phyloP scores from a whole-genome alignment of 2,797 vertebrate species.

The Coregonus suidteri region DNA sequence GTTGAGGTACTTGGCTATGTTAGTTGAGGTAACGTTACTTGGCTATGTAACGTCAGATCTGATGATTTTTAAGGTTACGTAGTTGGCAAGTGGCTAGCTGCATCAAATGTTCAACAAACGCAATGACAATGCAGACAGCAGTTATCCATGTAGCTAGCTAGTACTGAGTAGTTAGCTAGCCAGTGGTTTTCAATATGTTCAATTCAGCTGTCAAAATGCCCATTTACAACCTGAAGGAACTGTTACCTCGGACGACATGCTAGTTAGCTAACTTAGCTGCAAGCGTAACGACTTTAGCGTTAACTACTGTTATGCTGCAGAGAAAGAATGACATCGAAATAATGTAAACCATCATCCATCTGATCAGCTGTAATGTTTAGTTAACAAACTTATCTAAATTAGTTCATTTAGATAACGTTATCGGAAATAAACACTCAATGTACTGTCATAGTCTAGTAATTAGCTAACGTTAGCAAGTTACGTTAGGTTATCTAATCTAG shows the following conservation, averaged over 20 bases:
- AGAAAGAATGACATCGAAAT: not conserved
- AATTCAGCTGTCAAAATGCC: not conserved
- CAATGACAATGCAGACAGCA: conserved; percentile 18
- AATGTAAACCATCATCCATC: not conserved
- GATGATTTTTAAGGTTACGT: not conserved
- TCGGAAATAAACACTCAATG: no score
- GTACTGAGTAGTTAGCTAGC: conserved; percentile 9
- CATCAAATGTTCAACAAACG: not conserved
- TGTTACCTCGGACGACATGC: not conserved
- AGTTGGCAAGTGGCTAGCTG: not conserved
- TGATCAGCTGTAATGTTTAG: not conserved
- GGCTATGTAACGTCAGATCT: not conserved
- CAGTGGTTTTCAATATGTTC: not conserved
- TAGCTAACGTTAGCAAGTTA: no score
- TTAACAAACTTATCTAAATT: no score
- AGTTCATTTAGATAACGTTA: no score
- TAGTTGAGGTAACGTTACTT: no score
- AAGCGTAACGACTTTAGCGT: not conserved
- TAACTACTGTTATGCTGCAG: not conserved
- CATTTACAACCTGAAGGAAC: not conserved
- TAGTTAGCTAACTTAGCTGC: not conserved
- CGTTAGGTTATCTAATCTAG: not conserved
- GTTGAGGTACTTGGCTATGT: no score
- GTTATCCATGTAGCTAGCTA: not conserved
- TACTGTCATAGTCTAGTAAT: no score